phyloP scores from a whole-genome alignment of 2,113 vertebrate species.

The Boulengeromyrus knoepffleri region DNA sequence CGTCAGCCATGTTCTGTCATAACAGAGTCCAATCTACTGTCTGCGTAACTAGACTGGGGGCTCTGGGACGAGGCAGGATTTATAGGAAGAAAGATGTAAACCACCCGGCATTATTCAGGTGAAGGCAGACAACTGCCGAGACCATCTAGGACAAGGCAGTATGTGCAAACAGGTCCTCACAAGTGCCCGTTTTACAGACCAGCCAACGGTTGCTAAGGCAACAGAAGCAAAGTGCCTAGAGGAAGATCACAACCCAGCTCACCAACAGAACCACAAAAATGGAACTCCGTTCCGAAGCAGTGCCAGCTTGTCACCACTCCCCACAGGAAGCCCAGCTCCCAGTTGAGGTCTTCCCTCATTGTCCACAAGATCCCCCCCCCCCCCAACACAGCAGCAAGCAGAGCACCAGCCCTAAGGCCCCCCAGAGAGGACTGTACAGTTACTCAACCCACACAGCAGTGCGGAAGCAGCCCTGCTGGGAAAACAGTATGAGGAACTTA shows the following conservation, averaged over 20 bases:
- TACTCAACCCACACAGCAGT: background rate
- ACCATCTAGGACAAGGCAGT: background rate
- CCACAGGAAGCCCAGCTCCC: background rate
- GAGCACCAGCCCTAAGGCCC: background rate
- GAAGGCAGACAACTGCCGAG: background rate
- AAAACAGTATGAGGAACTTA: constrained; percentile 20
- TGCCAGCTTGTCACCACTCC: background rate
- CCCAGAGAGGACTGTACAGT: background rate
- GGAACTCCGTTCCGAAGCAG: background rate
- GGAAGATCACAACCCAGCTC: background rate
- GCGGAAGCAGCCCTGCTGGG: constrained; percentile 15
- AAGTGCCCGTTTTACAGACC: background rate
- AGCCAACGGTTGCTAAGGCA: background rate
- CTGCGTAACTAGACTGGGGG: background rate
- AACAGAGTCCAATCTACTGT: background rate
- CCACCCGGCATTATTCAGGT: background rate
- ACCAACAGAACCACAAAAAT: background rate
- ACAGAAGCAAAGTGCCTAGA: background rate
- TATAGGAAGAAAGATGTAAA: background rate
- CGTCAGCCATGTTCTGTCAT: background rate
- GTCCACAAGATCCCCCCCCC: background rate
- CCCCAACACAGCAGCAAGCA: background rate
- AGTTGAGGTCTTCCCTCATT: background rate
- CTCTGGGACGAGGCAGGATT: background rate
- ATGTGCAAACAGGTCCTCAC: background rate